phyloP scores from a whole-genome alignment of 2,888 invertebrate species.

The Epinotia demarniana region DNA sequence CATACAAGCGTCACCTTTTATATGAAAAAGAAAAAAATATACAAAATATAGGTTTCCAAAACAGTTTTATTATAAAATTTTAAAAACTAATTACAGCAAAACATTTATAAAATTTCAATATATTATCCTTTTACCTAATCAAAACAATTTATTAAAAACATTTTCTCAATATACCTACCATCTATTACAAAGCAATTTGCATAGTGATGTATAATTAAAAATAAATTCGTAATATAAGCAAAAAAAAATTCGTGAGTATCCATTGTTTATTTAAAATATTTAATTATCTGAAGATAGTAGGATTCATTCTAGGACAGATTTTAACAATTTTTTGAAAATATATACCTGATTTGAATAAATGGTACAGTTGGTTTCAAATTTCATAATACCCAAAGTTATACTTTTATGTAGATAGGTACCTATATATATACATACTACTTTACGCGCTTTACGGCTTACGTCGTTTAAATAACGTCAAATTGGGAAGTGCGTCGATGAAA shows the following conservation, averaged over 20 bases:
- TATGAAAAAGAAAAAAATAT: neutral
- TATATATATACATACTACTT: no score
- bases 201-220: neutral
- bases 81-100: conserved; percentile 32
- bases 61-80: conserved; percentile 42
- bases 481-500: neutral
- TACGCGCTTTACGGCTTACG: no score
- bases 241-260: conserved; percentile 23
- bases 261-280: neutral
- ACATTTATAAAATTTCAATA: conserved; percentile 32
- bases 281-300: no score
- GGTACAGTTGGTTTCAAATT: no score
- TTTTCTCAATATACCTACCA: neutral
- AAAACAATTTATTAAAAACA: conserved; percentile 30
- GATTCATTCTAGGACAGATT: no score
- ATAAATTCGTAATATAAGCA: conserved; percentile 14
- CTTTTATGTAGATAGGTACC: no score
- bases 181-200: neutral
- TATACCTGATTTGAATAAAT: no score
- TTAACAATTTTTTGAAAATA: no score
- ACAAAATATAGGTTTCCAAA: conserved; percentile 23
- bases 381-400: no score
- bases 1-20: no score
- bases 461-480: neutral
- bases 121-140: conserved; percentile 19